Percentiles rank a stretch among this genome's conserved stretches.
Evolutionary conservation across 2,797 vertebrate genomes (phyloP).

Genomic region (Parauchenoglanis ngamensis): DNA sequence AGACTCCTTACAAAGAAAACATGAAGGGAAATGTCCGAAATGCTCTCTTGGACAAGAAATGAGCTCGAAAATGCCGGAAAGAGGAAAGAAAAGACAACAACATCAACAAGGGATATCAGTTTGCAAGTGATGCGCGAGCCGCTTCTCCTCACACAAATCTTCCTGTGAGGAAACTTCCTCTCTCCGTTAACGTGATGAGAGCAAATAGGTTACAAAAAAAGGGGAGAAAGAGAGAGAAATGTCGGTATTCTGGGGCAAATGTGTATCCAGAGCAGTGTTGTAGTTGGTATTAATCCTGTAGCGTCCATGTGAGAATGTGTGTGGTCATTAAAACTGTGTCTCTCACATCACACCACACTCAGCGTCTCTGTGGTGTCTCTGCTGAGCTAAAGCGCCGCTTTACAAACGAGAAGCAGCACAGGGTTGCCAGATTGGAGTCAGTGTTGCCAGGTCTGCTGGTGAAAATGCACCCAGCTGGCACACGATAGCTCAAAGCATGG

Average conservation of each 20-base stretch:
- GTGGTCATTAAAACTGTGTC: background rate
- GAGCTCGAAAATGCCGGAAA: background rate
- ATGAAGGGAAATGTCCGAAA: background rate
- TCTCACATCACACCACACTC: background rate
- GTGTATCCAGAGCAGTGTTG: background rate
- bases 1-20: slow-evolving; percentile 16
- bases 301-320: background rate
- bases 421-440: slow-evolving; percentile 25
- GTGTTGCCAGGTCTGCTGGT: slow-evolving; percentile 3
- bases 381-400: slow-evolving; percentile 11
- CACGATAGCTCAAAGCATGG: background rate
- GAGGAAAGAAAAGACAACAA: background rate
- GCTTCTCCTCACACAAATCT: background rate
- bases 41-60: background rate
- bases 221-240: background rate
- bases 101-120: background rate
- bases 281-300: slow-evolving; percentile 18
- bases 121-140: background rate
- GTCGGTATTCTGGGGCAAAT: background rate
- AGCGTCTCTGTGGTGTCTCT: background rate
- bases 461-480: background rate
- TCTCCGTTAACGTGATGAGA: background rate
- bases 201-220: background rate
- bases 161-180: slow-evolving; percentile 17
- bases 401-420: background rate